Evolutionary conservation across 35 echinoderm and acorn worm genomes (phyloP).

Genomic region (Apostichopus parvimensis): DNA sequence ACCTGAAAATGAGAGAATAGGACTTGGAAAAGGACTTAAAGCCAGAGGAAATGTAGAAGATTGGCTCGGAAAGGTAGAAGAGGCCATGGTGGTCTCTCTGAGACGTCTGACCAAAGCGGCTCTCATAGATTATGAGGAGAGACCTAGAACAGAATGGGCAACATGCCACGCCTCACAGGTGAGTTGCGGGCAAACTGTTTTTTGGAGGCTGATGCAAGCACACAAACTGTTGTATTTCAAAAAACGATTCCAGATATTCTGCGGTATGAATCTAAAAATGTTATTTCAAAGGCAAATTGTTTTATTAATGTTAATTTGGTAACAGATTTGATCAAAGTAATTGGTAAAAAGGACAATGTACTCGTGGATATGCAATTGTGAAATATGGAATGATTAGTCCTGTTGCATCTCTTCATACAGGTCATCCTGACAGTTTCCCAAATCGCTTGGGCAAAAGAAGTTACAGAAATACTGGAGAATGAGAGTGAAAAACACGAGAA

Average conservation of each 20-base stretch:
- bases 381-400: not conserved
- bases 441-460: slow-evolving; percentile 85
- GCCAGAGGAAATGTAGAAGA: slow-evolving; percentile 98
- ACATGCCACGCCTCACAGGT: slow-evolving; percentile 79
- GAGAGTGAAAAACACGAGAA: slow-evolving; percentile 70
- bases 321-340: too few species aligned
- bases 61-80: slow-evolving; percentile 97
- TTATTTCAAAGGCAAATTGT: too few species aligned
- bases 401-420: slow-evolving; percentile 33
- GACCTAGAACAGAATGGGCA: slow-evolving; percentile 82
- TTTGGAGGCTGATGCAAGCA: too few species aligned
- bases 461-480: slow-evolving; percentile 76
- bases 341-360: too few species aligned
- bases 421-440: slow-evolving; percentile 94
- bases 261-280: too few species aligned
- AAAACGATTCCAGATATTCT: too few species aligned
- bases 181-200: not conserved
- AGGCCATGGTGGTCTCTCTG: slow-evolving; percentile 88
- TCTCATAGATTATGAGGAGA: slow-evolving; percentile 75
- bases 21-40: slow-evolving; percentile 93
- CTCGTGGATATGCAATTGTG: too few species aligned
- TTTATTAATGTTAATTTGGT: not conserved
- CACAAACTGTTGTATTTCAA: too few species aligned
- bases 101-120: slow-evolving; percentile 81
- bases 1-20: slow-evolving; percentile 92